Percentiles rank a stretch among this genome's conserved stretches.
Conservation (phyloP, 23 tunicate genomes). For the Phallusia fumigata region DNA sequence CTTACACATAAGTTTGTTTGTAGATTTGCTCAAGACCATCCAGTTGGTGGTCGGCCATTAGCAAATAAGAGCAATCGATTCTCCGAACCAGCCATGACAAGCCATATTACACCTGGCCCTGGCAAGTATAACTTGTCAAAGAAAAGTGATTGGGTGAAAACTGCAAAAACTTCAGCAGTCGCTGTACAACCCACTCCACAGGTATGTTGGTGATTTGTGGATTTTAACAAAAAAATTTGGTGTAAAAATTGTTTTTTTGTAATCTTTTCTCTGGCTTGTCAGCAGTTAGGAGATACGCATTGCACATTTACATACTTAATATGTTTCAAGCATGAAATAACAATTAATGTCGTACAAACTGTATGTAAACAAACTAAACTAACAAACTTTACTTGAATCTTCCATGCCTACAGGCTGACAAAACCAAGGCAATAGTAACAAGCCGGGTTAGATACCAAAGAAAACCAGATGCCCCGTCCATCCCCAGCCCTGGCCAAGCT, state of each 20-base stretch:
- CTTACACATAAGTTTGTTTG: background rate
- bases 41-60: conserved; percentile 69
- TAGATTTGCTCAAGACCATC: conserved; percentile 46
- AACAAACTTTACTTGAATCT: no score
- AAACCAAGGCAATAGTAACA: conserved; percentile 56
- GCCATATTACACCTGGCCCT: conserved; percentile 80
- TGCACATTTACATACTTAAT: no score
- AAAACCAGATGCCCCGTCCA: conserved; percentile 93
- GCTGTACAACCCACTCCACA: background rate
- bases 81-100: conserved; percentile 43
- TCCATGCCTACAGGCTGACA: conserved; percentile 33
- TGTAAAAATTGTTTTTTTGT: background rate
- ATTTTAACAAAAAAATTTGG: background rate
- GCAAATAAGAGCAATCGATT: conserved; percentile 77
- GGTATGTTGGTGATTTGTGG: background rate
- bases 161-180: conserved; percentile 5
- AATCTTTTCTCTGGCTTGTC: no score
- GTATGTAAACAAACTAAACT: no score
- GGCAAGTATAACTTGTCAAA: conserved; percentile 83
- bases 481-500: conserved; percentile 96
- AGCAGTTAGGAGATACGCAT: no score
- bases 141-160: conserved; percentile 85
- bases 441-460: conserved; percentile 71
- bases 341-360: no score
- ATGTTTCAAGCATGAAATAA: no score